A percentile compares a stretch with the other conserved stretches of the same genome.
Conservation (phyloP, 2,888 invertebrate species). For the Ophion slaviceki region DNA sequence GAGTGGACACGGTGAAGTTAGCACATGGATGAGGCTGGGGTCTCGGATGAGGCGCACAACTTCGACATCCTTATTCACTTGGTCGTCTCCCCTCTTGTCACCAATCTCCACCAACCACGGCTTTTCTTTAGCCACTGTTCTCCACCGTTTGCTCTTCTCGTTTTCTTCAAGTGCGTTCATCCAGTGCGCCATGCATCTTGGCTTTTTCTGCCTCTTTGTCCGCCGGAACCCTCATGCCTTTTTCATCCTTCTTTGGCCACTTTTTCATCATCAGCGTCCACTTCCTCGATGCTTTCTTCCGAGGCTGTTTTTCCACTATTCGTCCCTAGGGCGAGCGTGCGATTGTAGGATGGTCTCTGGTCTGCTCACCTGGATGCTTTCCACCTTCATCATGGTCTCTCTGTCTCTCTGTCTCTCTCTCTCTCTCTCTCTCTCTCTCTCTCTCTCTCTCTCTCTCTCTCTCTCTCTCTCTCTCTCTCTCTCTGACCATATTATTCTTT, state of each 20-base stretch:
- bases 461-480: conserved; percentile 2
- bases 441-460: not conserved
- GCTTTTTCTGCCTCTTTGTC: conserved; percentile 1
- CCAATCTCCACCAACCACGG: not conserved
- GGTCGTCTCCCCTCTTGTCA: not conserved
- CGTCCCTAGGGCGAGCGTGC: conserved; percentile 16
- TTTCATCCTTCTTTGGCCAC: conserved; percentile 51
- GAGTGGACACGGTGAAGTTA: not conserved
- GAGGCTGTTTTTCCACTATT: conserved; percentile 27
- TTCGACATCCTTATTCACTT: not conserved
- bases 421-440: not conserved
- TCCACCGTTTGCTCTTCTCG: conserved; percentile 10
- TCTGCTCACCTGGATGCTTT: conserved; percentile 41
- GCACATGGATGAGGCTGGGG: conserved; percentile 7
- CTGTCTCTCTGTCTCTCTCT: no score
- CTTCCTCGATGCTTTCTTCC: conserved; percentile 29
- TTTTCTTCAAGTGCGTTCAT: conserved; percentile 26
- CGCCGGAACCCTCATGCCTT: not conserved
- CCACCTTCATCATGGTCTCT: conserved; percentile 44
- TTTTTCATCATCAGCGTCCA: conserved; percentile 39
- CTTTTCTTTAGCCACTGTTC: not conserved
- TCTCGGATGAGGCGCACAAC: conserved; percentile 20
- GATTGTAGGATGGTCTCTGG: conserved; percentile 48
- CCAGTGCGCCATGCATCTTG: conserved; percentile 34
- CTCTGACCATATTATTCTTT: conserved; percentile 19